These are phyloP conservation scores for Catocala fraxini DNA, from an alignment of 2,888 invertebrate genomes.

Conservation along the genomic window DNA sequence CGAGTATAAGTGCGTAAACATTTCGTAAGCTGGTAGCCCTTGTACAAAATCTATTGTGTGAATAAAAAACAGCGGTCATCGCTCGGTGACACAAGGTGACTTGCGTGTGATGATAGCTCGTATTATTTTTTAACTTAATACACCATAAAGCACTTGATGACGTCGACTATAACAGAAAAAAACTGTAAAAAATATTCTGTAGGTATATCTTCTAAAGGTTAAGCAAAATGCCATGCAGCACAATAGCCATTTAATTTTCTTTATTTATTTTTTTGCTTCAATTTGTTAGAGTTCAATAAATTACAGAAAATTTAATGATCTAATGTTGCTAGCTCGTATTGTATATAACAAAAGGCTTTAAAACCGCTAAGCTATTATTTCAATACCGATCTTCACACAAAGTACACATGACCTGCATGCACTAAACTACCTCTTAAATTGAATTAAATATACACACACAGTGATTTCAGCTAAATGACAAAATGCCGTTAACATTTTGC, in stretches of 20 bases:
- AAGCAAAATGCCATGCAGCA: constrained; percentile 20
- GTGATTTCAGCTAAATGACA: constrained; percentile 7
- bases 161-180: constrained; percentile 17
- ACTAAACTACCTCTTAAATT: too few species aligned
- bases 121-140: constrained; percentile 26
- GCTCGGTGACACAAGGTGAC: constrained; percentile 45
- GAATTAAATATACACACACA: not conserved
- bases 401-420: too few species aligned
- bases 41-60: constrained; percentile 9
- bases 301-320: not conserved
- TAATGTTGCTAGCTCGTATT: not conserved
- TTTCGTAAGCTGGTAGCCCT: constrained; percentile 15
- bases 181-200: constrained; percentile 16
- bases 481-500: constrained; percentile 6
- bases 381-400: too few species aligned
- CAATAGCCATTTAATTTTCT: constrained; percentile 18
- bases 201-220: constrained; percentile 19
- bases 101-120: constrained; percentile 30
- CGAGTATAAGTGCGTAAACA: not conserved
- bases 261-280: constrained; percentile 14
- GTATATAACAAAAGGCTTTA: not conserved
- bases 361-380: not conserved
- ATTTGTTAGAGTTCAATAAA: constrained; percentile 7
- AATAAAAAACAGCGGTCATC: constrained; percentile 34
- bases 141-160: constrained; percentile 27